Percentiles rank a stretch among this genome's conserved stretches.
phyloP scores from a whole-genome alignment of 2,888 invertebrate genomes.

The Anodontia alba region DNA sequence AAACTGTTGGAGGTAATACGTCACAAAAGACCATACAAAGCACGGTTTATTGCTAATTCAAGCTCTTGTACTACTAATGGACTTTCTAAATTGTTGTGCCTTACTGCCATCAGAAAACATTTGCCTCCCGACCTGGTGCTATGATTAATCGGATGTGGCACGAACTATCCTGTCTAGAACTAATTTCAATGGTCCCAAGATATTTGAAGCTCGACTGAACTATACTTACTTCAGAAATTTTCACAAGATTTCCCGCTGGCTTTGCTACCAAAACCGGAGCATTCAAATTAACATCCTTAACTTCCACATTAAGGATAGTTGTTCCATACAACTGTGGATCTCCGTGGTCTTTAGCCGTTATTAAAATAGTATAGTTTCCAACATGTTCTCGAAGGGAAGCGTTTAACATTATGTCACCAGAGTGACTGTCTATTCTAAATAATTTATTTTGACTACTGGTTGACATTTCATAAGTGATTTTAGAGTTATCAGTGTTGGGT shows the following conservation, averaged over 20 bases:
- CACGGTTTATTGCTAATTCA: too few relatives aligned
- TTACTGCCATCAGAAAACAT: too few relatives aligned
- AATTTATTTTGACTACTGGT: not conserved
- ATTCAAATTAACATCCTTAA: constrained; percentile 46
- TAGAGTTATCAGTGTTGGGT: constrained; percentile 25
- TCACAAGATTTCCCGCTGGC: constrained; percentile 29
- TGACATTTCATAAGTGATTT: not conserved
- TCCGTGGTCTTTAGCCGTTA: constrained; percentile 42
- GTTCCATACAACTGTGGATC: constrained; percentile 17
- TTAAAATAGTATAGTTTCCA: constrained; percentile 22
- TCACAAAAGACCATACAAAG: too few relatives aligned
- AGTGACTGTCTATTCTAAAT: constrained; percentile 31
- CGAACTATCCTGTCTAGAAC: too few relatives aligned
- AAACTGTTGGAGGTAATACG: too few relatives aligned
- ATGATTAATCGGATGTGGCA: too few relatives aligned
- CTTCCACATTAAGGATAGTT: constrained; percentile 30
- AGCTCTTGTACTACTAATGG: too few relatives aligned
- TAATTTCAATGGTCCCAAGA: too few relatives aligned
- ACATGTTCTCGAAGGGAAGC: constrained; percentile 26
- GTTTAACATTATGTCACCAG: constrained; percentile 38
- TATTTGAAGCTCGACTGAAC: too few relatives aligned
- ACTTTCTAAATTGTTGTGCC: too few relatives aligned
- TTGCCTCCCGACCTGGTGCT: too few relatives aligned
- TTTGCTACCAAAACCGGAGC: constrained; percentile 27
- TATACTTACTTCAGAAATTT: constrained; percentile 45